Percentiles rank a stretch among this genome's conserved stretches.
These are phyloP conservation scores for Anthophora plumipes DNA, from an alignment of 2,888 invertebrate species.

Conservation along the genomic window DNA sequence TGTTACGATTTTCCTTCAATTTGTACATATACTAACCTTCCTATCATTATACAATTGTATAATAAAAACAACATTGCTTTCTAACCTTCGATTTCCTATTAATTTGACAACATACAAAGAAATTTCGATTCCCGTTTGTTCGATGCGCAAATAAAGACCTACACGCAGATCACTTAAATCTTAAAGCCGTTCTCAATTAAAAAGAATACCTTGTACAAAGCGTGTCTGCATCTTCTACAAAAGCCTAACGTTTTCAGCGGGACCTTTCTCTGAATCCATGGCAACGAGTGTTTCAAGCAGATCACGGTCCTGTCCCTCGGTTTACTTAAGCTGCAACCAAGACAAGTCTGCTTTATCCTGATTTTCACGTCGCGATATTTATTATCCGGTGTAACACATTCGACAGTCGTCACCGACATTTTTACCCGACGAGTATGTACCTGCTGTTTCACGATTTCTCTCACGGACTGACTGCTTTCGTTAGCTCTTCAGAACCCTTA, in stretches of 20 bases:
- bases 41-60: no score
- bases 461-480: slow-evolving; percentile 8
- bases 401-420: background rate
- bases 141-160: background rate
- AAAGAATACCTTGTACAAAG: slow-evolving; percentile 33
- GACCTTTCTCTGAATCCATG: slow-evolving; percentile 18
- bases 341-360: background rate
- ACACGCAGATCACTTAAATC: background rate
- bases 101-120: background rate
- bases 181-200: slow-evolving; percentile 8
- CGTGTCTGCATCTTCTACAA: slow-evolving; percentile 10
- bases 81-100: no score
- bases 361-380: background rate
- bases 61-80: no score
- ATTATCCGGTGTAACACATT: background rate
- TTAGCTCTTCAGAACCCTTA: background rate
- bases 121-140: background rate
- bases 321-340: background rate
- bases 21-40: no score
- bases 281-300: slow-evolving; percentile 10
- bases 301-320: background rate
- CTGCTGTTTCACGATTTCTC: background rate
- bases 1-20: no score
- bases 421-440: background rate
- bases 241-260: slow-evolving; percentile 6